A percentile compares a stretch with the other conserved stretches of the same genome.
These are phyloP conservation scores for Sciurus carolinensis DNA, from an alignment of 2,797 vertebrate species.

Conservation along the genomic window DNA sequence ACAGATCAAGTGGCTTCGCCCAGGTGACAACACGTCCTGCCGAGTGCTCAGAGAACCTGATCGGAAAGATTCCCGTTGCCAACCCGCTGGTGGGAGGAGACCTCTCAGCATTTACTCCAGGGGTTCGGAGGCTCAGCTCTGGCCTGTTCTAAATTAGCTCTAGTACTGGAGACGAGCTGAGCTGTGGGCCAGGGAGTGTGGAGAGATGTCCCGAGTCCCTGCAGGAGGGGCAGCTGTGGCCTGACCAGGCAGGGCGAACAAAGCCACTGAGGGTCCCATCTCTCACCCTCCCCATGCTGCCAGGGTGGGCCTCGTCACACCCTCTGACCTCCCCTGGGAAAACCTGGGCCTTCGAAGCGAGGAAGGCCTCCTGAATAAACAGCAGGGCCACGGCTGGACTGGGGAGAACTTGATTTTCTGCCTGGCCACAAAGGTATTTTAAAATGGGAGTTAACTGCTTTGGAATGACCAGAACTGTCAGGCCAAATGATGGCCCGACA, in stretches of 20 bases:
- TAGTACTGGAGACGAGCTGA: too few relatives aligned
- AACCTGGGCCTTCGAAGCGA: rapidly evolving
- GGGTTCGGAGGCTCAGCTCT: background rate
- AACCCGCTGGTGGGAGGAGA: background rate
- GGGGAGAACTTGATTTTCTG: background rate
- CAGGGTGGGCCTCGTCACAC: background rate
- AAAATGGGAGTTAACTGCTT: background rate
- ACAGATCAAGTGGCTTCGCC: background rate
- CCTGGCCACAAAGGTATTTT: background rate
- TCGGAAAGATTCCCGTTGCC: background rate
- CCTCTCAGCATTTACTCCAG: too few relatives aligned
- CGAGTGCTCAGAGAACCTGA: background rate
- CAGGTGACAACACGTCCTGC: rapidly evolving
- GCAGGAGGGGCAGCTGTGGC: background rate
- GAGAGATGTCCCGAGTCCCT: background rate
- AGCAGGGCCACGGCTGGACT: background rate
- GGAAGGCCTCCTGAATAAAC: background rate
- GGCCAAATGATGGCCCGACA: background rate
- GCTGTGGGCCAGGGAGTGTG: background rate
- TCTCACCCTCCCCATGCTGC: background rate
- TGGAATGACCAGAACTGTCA: background rate
- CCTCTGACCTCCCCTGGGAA: background rate
- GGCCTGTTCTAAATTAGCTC: background rate
- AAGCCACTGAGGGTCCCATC: background rate
- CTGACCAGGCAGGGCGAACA: background rate